These are phyloP conservation scores for Phrynocephalus guinanensis DNA, from an alignment of 2,797 vertebrate species.

Conservation along the genomic window DNA sequence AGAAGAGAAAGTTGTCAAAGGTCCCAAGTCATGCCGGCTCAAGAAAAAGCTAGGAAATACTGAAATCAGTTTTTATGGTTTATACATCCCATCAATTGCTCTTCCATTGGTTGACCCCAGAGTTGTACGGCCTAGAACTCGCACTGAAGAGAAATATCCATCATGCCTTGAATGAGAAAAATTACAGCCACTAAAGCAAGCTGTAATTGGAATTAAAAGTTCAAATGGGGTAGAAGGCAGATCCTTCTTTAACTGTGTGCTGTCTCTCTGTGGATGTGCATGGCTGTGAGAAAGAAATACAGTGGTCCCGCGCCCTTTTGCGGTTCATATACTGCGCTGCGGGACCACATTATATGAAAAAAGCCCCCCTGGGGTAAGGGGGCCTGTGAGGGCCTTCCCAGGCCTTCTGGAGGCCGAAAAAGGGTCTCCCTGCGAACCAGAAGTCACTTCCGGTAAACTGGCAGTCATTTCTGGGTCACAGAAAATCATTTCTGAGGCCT, in stretches of 20 bases:
- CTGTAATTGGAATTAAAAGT: background rate
- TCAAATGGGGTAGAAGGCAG: background rate
- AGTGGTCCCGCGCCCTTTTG: too few relatives aligned
- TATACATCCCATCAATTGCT: background rate
- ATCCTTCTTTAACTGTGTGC: too few relatives aligned
- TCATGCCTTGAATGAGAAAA: background rate
- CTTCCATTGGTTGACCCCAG: background rate
- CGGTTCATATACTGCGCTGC: too few relatives aligned
- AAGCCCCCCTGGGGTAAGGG: too few relatives aligned
- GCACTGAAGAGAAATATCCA: background rate
- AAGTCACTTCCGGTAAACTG: too few relatives aligned
- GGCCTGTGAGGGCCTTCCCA: too few relatives aligned
- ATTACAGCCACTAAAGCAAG: background rate
- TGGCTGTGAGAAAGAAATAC: background rate
- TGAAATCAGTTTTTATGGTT: background rate
- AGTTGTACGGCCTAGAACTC: background rate
- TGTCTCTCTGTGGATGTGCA: too few relatives aligned
- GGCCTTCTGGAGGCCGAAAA: too few relatives aligned
- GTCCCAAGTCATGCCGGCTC: background rate
- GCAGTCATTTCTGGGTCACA: too few relatives aligned
- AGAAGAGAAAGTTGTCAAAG: background rate
- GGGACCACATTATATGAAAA: too few relatives aligned
- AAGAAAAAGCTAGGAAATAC: background rate
- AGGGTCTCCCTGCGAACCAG: too few relatives aligned
- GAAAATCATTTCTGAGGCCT: too few relatives aligned